Evolutionary conservation across 2,888 invertebrate genomes (phyloP).

Genomic region (Dasypolia templi): DNA sequence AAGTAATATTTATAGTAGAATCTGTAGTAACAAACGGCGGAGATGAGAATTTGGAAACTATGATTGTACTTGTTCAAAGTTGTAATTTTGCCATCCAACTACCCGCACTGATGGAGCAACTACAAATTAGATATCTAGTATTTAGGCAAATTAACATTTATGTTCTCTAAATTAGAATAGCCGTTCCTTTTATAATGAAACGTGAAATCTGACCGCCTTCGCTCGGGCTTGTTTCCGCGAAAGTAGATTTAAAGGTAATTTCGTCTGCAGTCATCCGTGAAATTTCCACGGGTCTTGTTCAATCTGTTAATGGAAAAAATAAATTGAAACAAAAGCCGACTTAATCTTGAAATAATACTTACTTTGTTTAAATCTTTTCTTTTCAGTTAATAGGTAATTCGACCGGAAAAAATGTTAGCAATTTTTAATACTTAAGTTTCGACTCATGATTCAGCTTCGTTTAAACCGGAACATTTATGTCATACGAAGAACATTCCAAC

Average conservation of each 20-base stretch:
- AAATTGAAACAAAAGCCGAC: constrained; percentile 30
- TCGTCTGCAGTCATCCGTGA: constrained; percentile 56
- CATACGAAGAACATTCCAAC: constrained; percentile 58
- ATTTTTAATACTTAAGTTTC: background rate
- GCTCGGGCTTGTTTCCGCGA: constrained; percentile 35
- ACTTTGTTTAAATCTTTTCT: constrained; percentile 14
- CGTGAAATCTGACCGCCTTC: constrained; percentile 51
- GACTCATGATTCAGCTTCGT: constrained; percentile 3
- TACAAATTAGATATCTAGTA: constrained; percentile 37
- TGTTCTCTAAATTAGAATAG: constrained; percentile 42
- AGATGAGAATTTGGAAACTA: constrained; percentile 48
- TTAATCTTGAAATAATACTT: constrained; percentile 11
- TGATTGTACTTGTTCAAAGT: constrained; percentile 45
- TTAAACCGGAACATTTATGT: constrained; percentile 34
- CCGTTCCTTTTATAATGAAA: constrained; percentile 45
- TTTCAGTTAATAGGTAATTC: background rate
- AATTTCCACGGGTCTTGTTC: constrained; percentile 46
- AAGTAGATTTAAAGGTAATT: constrained; percentile 62
- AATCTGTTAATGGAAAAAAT: constrained; percentile 45
- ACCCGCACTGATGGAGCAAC: constrained; percentile 14
- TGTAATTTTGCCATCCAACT: constrained; percentile 42
- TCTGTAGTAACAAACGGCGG: constrained; percentile 22
- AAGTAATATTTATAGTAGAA: constrained; percentile 23
- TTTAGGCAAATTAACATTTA: constrained; percentile 45
- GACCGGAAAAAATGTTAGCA: background rate